These are phyloP conservation scores for Arctia plantaginis DNA, from an alignment of 2,888 invertebrate species.

Conservation along the genomic window DNA sequence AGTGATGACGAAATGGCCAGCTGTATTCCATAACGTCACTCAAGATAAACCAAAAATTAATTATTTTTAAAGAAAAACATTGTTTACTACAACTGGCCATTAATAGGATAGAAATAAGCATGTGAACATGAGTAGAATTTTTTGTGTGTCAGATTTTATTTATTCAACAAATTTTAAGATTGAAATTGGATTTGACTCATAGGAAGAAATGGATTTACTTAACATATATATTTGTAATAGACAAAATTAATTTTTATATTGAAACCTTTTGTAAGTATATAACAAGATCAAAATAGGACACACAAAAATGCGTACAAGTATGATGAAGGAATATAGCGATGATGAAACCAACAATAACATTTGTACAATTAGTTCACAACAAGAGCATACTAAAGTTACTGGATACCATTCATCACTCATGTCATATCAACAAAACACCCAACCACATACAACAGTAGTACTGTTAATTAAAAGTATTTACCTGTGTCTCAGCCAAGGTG, in stretches of 20 bases:
- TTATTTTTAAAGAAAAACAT: conserved; percentile 13
- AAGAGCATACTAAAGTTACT: conserved; percentile 29
- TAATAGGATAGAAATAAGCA: conserved; percentile 70
- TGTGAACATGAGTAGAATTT: conserved; percentile 55
- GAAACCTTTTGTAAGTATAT: not conserved
- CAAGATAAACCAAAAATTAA: conserved; percentile 11
- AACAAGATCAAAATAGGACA: conserved; percentile 34
- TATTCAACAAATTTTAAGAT: not conserved
- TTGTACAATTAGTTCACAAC: conserved; percentile 37
- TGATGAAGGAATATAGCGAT: conserved; percentile 41
- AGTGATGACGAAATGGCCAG: conserved; percentile 73
- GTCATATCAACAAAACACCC: conserved; percentile 45
- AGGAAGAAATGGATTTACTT: not conserved
- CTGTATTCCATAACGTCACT: conserved; percentile 40
- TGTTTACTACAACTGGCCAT: conserved; percentile 69
- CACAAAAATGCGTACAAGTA: conserved; percentile 48
- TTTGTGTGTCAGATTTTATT: conserved; percentile 46
- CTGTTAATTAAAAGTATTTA: conserved; percentile 60
- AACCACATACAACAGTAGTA: conserved; percentile 50
- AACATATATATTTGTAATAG: not conserved
- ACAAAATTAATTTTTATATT: not conserved
- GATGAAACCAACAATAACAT: conserved; percentile 36
- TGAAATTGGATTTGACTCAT: not conserved
- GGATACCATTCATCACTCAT: conserved; percentile 43
- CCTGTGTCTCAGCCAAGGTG: conserved; percentile 95